Evolutionary conservation across 2,888 invertebrate species (phyloP), one percentile per base, ranked within the genome.

Genomic region (Actias luna): DNA sequence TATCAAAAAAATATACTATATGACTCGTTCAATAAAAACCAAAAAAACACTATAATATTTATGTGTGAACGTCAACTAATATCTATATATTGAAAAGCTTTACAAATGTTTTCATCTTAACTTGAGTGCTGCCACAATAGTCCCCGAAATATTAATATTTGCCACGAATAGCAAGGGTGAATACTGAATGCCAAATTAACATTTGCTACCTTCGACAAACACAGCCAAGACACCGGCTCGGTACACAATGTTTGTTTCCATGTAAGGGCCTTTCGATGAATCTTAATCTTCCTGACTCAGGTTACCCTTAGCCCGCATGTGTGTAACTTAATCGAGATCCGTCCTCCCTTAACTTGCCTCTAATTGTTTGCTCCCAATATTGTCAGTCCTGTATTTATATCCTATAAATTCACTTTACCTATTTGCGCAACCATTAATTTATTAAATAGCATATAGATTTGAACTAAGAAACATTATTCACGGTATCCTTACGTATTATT

Each of bases 281-380:
- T 91, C 89, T 91, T 90, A 92, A 91, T 90, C 88, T 89, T 85
- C 85, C 85, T 87, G 86, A 89, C 75, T 89, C 90, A 90, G 92
- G 88, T 83, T 85, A 82, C 89, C 88, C 88, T 87, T 87, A 88
- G 84, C 92, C 92, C 92, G 91, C 88, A 92, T 92, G 85, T 87
- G 84, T 89, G 89, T 91, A 91, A 89, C 91, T 92, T 91, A 92
- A 92, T 92, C 90, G 90, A 82, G 84, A 76, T 85, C 89, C 84
- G 63, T 67, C 65, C 71, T 76, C 78, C 86, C 87, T 81, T 85
- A 86, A 88, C 84, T 87, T 87, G 83, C 87, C 84, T 88, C 88
- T 92, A 92, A 92, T 92, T 92, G 92, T 92, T 92, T 92, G 89
- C 91, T 85, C 84, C 80, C 88, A 84, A 92, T 92, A 91, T 91